Conservation (phyloP, 1,140 invertebrate species). For the Microplitis demolitor region DNA sequence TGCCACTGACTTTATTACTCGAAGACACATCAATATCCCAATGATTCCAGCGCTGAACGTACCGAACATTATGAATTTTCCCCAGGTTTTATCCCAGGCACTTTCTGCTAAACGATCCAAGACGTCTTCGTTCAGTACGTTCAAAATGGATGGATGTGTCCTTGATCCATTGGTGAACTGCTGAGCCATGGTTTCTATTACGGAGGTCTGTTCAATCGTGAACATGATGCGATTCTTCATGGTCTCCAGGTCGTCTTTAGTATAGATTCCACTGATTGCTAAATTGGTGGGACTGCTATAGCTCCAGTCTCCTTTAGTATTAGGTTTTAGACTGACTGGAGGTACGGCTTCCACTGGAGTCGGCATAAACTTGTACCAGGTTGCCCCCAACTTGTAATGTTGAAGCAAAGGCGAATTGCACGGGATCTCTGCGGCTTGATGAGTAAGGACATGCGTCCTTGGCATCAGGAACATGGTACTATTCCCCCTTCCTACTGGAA, state of each 20-base stretch:
- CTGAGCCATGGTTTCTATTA: neutral
- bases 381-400: slow-evolving; percentile 22
- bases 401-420: slow-evolving; percentile 18
- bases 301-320: neutral
- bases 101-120: slow-evolving; percentile 21
- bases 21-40: slow-evolving; percentile 9
- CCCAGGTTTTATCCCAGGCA: slow-evolving; percentile 28
- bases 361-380: neutral
- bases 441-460: slow-evolving; percentile 22
- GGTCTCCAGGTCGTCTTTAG: neutral
- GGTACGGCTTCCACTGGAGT: neutral
- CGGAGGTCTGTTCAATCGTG: neutral
- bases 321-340: neutral
- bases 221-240: neutral
- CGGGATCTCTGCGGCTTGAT: neutral
- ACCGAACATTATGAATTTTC: slow-evolving; percentile 26
- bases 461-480: slow-evolving; percentile 20
- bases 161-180: neutral
- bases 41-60: slow-evolving; percentile 10
- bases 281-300: neutral
- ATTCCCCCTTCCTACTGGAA: slow-evolving; percentile 26
- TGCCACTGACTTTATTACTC: slow-evolving; percentile 3
- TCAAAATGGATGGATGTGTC: neutral
- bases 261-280: neutral
- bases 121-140: neutral